Conservation (phyloP, 2,113 vertebrate genomes). For the Tyto alba region DNA sequence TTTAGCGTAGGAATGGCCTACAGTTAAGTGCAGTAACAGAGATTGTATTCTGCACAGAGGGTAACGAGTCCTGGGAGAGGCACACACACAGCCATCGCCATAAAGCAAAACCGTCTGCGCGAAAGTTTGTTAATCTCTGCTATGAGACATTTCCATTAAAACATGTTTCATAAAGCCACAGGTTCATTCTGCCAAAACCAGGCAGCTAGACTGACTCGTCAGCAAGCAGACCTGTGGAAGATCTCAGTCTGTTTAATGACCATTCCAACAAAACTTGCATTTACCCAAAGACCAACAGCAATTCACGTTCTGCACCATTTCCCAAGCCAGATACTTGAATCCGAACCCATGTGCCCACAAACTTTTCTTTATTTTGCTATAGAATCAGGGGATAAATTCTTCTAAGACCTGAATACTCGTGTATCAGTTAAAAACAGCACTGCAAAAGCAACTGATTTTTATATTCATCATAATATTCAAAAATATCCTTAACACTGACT, state of each 20-base stretch:
- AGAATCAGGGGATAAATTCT: neutral
- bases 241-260: neutral
- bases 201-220: neutral
- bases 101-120: constrained; percentile 29
- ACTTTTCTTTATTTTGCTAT: neutral
- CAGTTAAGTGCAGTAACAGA: constrained; percentile 18
- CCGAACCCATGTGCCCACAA: neutral
- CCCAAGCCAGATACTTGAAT: neutral
- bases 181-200: neutral
- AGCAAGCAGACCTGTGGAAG: neutral
- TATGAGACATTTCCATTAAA: constrained; percentile 7
- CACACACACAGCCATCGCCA: neutral
- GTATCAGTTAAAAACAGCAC: neutral
- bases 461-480: neutral
- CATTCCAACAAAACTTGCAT: neutral
- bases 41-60: neutral
- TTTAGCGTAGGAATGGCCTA: neutral
- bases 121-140: constrained; percentile 6
- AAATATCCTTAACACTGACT: neutral
- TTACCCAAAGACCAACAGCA: constrained; percentile 6
- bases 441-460: neutral
- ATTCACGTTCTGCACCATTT: neutral
- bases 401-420: neutral
- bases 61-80: neutral
- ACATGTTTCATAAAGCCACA: constrained; percentile 26